These are phyloP conservation scores for Chrysaora quinquecirrha DNA, from an alignment of 30 jellyfish, hydroid and myxozoan genomes.

Conservation along the genomic window DNA sequence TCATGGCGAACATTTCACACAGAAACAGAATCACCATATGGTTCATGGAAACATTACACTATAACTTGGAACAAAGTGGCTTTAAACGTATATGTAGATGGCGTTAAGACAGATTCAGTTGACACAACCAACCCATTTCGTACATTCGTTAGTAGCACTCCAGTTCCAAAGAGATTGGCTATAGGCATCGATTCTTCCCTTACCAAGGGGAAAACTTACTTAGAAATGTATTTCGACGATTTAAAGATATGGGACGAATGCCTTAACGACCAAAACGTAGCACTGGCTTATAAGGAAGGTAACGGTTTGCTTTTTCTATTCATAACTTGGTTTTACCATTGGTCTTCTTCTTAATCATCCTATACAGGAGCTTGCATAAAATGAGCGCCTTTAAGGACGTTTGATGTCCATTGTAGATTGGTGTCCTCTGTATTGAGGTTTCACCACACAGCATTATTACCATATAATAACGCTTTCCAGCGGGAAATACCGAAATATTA, in stretches of 20 bases:
- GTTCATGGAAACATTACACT: slow-evolving; percentile 26
- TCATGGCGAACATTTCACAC: slow-evolving; percentile 25
- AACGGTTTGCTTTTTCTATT: background rate
- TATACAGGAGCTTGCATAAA: background rate
- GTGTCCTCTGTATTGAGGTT: background rate
- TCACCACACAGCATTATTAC: background rate
- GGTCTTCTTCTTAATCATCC: background rate
- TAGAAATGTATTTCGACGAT: slow-evolving; percentile 41
- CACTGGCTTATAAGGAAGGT: slow-evolving; percentile 29
- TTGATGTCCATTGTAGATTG: too few species aligned
- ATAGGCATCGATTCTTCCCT: slow-evolving; percentile 16
- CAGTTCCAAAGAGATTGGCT: slow-evolving; percentile 2
- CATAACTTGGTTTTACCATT: background rate
- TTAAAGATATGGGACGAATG: slow-evolving; percentile 62
- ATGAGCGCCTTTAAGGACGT: too few species aligned
- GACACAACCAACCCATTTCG: background rate
- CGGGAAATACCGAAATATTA: too few species aligned
- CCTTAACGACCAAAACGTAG: slow-evolving; percentile 11
- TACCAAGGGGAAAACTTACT: background rate
- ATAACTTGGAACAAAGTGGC: slow-evolving; percentile 42
- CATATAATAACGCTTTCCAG: too few species aligned
- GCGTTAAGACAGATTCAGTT: background rate
- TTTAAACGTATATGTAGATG: slow-evolving; percentile 4
- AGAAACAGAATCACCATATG: background rate
- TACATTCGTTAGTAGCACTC: background rate